Percentiles rank a stretch among this genome's conserved stretches.
phyloP scores from a whole-genome alignment of 2,113 vertebrate species.

The Clarias macrocephalus region DNA sequence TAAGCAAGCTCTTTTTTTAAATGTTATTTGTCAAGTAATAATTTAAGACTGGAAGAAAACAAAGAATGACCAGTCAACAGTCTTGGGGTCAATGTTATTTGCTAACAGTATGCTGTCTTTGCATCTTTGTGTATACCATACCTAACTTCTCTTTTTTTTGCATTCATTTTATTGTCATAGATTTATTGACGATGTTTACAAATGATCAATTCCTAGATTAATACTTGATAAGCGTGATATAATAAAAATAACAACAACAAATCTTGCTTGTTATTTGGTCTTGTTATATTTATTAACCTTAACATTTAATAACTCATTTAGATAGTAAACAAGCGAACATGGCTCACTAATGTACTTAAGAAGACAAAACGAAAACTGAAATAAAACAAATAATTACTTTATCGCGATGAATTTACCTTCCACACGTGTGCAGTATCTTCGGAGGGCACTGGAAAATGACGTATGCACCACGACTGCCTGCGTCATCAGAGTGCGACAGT shows the following conservation, averaged over 20 bases:
- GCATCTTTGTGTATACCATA: not conserved
- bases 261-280: not conserved
- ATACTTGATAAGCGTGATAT: not conserved
- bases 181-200: not conserved
- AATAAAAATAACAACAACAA: not conserved
- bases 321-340: no score
- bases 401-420: not conserved
- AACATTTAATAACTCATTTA: not conserved
- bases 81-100: not conserved
- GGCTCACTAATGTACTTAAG: not conserved
- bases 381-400: not conserved
- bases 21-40: not conserved
- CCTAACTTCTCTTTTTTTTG: not conserved
- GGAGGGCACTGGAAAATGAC: not conserved
- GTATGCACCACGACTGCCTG: not conserved
- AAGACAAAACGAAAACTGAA: not conserved
- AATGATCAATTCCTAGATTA: not conserved
- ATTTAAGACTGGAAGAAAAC: not conserved
- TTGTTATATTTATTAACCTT: not conserved
- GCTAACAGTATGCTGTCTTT: not conserved
- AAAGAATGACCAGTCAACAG: not conserved
- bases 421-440: not conserved
- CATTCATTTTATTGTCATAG: no score
- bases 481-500: conserved; percentile 2
- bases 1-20: not conserved